A percentile compares a stretch with the other conserved stretches of the same genome.
Conservation (phyloP, 2,797 vertebrate genomes). For the Chlorospingus semifuscus region DNA sequence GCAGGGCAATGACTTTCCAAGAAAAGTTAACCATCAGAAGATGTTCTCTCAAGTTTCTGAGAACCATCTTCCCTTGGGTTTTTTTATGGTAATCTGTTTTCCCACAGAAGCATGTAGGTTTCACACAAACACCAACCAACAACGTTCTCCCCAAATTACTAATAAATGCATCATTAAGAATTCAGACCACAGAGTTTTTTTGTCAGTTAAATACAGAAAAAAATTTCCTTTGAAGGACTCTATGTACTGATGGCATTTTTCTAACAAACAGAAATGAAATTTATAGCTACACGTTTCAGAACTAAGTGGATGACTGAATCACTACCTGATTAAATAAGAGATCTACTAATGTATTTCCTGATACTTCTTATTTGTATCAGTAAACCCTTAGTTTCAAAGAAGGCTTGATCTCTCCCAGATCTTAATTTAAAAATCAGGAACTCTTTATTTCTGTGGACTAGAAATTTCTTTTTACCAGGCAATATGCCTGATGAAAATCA, state of each 20-base stretch:
- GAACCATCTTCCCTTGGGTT: not conserved
- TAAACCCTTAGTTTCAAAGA: not conserved
- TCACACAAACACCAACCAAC: not conserved
- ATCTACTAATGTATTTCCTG: not conserved
- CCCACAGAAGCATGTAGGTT: not conserved
- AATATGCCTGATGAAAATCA: not conserved
- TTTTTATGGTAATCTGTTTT: not conserved
- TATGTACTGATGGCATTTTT: not conserved
- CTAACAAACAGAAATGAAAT: not conserved
- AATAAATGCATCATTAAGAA: not conserved
- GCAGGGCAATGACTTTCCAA: not conserved
- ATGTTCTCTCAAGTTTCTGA: not conserved
- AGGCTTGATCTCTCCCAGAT: not conserved
- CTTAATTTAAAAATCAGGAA: not conserved
- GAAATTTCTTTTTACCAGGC: not conserved
- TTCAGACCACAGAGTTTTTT: not conserved
- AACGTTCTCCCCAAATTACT: not conserved
- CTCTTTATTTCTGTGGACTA: not conserved
- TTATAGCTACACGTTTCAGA: not conserved
- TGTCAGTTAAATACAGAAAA: not conserved
- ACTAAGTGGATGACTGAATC: not conserved
- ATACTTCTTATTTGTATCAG: not conserved
- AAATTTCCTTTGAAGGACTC: not conserved
- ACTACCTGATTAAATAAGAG: not conserved
- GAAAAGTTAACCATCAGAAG: not conserved